Base-by-base conservation (phyloP, 1,140 invertebrate species). In the Lamellibrachia luymesi region DNA sequence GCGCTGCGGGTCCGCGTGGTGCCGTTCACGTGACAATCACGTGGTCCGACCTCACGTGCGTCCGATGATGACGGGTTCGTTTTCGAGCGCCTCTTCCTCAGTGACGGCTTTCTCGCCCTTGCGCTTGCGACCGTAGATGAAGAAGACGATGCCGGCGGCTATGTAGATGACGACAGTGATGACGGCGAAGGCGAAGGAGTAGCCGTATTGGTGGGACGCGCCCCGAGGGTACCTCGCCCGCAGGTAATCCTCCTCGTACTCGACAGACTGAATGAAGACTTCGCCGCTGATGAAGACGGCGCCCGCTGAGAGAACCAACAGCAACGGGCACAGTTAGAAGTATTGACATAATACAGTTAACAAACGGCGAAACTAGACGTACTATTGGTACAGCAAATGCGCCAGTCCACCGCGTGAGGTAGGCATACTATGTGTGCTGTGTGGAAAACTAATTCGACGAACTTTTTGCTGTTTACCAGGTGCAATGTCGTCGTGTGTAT, bases 61-160 rank as follows among this genome's bases (percentile, higher is more conserved):
- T 94, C 98, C 98, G 94, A 98, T 98, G 94, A 98, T 98, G 27
- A 98, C 98, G 0, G 98, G 98, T 95, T 98, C 98, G 94, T 98
- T 98, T 49, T 98, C 98, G 97, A 98, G 97, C 0, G 98, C 98
- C 38, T 98, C 98, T 49, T 97, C 98, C 1, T 97, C 97, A 50
- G 94, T 95, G 22, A 93, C 94, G 8, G 98, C 98, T 94, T 98
- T 98, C 94, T 98, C 97, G 13, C 98, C 97, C 96, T 98, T 98
- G 92, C 97, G 97, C 94, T 96, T 96, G 50, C 95, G 94, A 0
- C 98, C 98, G 95, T 97, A 98, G 94, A 98, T 96, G 92, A 98
- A 97, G 95, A 98, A 98, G 90, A 97, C 97, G 50, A 97, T 96
- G 5, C 98, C 97, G 6, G 97, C 97, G 49, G 97, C 94, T 17